Percentiles rank a stretch among this genome's conserved stretches.
Evolutionary conservation across 1,140 invertebrate species (phyloP).

Genomic region (Brachionus rubens): DNA sequence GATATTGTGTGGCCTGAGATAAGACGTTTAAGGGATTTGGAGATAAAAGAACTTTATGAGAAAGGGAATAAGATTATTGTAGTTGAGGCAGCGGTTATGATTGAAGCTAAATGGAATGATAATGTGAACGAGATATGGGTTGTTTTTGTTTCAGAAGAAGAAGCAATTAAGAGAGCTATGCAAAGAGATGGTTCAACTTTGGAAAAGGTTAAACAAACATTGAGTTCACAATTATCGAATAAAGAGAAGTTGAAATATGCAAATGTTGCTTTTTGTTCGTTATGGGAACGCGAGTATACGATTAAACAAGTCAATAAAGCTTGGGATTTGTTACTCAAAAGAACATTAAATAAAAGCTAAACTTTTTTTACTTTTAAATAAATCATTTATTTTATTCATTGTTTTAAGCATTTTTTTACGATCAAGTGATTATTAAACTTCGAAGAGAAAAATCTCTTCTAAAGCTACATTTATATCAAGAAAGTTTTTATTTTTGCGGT

Average conservation of each 20-base stretch:
- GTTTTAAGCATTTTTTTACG: no score
- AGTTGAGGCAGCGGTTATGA: conserved; percentile 37
- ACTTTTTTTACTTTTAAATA: no score
- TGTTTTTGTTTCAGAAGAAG: conserved; percentile 36
- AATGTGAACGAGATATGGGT: conserved; percentile 46
- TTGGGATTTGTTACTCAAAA: conserved; percentile 32
- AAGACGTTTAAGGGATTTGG: neutral
- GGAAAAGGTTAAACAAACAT: conserved; percentile 27
- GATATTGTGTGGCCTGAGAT: conserved; percentile 47
- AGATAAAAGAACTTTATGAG: neutral
- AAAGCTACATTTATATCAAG: no score
- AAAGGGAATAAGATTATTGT: conserved; percentile 37
- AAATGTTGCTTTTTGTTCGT: conserved; percentile 43
- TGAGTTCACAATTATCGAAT: conserved; percentile 34
- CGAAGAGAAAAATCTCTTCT: no score
- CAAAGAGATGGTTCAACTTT: conserved; percentile 7
- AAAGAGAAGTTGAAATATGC: conserved; percentile 17
- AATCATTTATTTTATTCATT: no score
- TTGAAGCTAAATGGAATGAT: conserved; percentile 36
- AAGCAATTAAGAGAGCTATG: conserved; percentile 24
- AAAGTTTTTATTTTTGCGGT: no score
- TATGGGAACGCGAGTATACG: conserved; percentile 16
- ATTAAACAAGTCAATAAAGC: conserved; percentile 39
- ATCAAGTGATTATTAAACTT: no score
- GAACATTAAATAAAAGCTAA: neutral